phyloP scores from a whole-genome alignment of 1,140 invertebrate genomes.

The Hestina assimilis region DNA sequence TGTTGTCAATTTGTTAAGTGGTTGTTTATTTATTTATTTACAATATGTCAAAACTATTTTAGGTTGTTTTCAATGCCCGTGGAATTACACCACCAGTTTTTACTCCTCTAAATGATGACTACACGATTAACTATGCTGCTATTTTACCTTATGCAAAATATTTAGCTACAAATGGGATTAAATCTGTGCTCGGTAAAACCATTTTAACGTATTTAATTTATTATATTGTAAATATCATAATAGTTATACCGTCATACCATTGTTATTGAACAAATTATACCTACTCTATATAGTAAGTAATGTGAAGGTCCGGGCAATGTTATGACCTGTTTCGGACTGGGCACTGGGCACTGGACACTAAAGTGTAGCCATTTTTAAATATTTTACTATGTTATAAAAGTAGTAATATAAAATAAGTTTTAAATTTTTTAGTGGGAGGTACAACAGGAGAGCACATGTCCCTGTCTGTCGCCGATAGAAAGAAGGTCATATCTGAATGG shows the following conservation, averaged over 20 bases:
- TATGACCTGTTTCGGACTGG: no score
- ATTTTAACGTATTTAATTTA: not conserved
- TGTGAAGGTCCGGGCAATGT: no score
- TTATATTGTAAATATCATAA: no score
- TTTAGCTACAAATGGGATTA: conserved; percentile 79
- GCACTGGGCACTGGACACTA: no score
- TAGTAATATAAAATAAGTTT: not conserved
- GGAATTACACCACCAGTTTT: conserved; percentile 85
- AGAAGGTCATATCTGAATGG: conserved; percentile 85
- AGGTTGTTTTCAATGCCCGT: conserved; percentile 50
- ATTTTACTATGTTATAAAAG: not conserved
- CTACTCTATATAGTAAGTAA: no score
- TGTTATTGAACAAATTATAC: no score
- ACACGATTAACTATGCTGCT: conserved; percentile 78
- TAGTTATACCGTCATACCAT: no score
- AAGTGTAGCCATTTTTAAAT: no score
- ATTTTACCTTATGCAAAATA: conserved; percentile 82
- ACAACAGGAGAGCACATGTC: conserved; percentile 88
- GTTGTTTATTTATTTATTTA: not conserved
- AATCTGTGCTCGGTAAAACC: conserved; percentile 81
- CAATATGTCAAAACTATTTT: not conserved
- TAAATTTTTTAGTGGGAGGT: conserved; percentile 83
- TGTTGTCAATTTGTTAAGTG: no score
- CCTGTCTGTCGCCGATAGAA: conserved; percentile 84
- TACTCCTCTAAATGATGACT: conserved; percentile 81